Base-by-base conservation (phyloP, 1,140 invertebrate species). In the Trichonephila clavata region DNA sequence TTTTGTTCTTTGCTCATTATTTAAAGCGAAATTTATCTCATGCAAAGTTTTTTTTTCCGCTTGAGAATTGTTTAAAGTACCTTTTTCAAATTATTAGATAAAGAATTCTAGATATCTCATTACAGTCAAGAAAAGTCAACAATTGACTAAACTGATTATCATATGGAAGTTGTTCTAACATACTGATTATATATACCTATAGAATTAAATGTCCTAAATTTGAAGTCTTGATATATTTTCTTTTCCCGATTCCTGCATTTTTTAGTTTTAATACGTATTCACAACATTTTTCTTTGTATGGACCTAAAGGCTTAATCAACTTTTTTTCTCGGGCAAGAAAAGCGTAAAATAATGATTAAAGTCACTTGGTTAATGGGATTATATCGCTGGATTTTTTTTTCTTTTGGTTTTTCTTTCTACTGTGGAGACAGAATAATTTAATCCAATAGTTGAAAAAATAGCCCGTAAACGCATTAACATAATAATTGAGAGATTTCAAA, bases 321-420 rank as follows among this genome's bases (percentile, higher is more conserved):
- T 80, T 81, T 63, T 89, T 71, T 77, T 71, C 32, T 61, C 71
- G 60, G 14, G 21, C 20, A 63, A 92, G 81, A 86, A 87, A 80
- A 43, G 84, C 77, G 84, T 80, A 63, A 93, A 87, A 87, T 93
- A 87, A 80, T 93, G 71, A 80, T 61, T 93, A 80, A 93, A 93
- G 92, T 93, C 92, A 87, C 86, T 87, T 88, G 32, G 63, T 77
- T 93, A 93, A 93, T 86, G n/a, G 92, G 92, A 93, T 93, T 93
- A 93, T 81, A 61, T 32, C 16, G 57, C 32, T 43, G 68, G 32
- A 59, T 81, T 92, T 84, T 92, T 60, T 57, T 16, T 39, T 43
- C 27, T 87, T 87, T 16, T 14, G 0, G 32, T 87, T 87, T 84
- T 63, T 92, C 65, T 93, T 80, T 88, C 18, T 16, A 57, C 32